Conservation (phyloP, 2,113 vertebrate species). For the Lynx canadensis region DNA sequence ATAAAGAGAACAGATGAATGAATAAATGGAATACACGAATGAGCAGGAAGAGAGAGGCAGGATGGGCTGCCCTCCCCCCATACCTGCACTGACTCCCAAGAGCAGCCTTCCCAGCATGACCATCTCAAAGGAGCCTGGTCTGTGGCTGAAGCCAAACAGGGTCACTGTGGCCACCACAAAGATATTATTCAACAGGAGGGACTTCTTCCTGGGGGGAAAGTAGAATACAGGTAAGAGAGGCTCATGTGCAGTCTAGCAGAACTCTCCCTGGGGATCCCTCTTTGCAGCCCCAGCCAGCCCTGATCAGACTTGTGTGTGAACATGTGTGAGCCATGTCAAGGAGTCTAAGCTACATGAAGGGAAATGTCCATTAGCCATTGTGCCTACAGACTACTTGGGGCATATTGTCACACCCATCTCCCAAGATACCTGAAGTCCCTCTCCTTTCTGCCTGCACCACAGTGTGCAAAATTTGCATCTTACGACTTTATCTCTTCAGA, state of each 20-base stretch:
- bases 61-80: accelerated
- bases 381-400: background rate
- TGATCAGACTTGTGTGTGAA: background rate
- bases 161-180: slow-evolving; percentile 89
- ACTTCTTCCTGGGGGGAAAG: slow-evolving; percentile 90
- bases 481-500: background rate
- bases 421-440: background rate
- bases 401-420: background rate
- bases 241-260: background rate
- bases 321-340: background rate
- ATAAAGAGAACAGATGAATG: too few species aligned
- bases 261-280: background rate
- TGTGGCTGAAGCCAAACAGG: slow-evolving; percentile 89
- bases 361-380: background rate
- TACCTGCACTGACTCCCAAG: slow-evolving; percentile 92
- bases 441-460: background rate
- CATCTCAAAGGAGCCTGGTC: slow-evolving; percentile 93
- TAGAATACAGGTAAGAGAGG: background rate
- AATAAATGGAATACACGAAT: background rate
- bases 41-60: background rate
- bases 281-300: background rate
- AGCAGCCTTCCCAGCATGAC: slow-evolving; percentile 92
- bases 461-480: background rate
- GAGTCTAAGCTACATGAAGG: background rate
- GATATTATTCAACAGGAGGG: slow-evolving; percentile 91